Evolutionary conservation across 1,140 invertebrate species (phyloP).

Genomic region (Spodoptera frugiperda): DNA sequence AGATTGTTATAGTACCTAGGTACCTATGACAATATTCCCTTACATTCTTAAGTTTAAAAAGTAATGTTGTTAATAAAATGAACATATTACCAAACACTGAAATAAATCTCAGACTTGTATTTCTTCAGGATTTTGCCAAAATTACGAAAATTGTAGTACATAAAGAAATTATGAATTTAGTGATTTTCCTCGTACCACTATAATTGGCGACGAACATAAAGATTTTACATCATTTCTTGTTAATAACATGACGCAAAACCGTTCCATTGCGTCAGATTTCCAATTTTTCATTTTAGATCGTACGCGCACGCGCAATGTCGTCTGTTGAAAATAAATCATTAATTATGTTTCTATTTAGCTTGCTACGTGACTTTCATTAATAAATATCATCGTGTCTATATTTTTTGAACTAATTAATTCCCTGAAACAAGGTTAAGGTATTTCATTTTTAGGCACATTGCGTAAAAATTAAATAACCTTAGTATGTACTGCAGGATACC

Average conservation of each 20-base stretch:
- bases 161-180: neutral
- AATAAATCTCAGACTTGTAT: too few species aligned
- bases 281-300: slow-evolving; percentile 5
- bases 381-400: neutral
- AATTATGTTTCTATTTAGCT: neutral
- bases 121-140: neutral
- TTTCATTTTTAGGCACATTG: too few species aligned
- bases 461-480: too few species aligned
- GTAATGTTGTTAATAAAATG: too few species aligned
- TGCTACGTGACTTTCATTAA: neutral
- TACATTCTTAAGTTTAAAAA: too few species aligned
- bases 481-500: too few species aligned
- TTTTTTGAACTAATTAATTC: too few species aligned
- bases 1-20: too few species aligned
- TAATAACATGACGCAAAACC: slow-evolving; percentile 27
- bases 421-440: too few species aligned
- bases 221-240: slow-evolving; percentile 14
- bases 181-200: neutral
- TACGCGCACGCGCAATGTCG: neutral
- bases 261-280: neutral
- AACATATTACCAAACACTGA: too few species aligned
- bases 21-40: too few species aligned
- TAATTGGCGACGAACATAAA: slow-evolving; percentile 14
- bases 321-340: slow-evolving; percentile 1
- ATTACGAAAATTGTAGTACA: neutral